Conservation (phyloP, 2,888 invertebrate genomes). For the Noctua janthe region DNA sequence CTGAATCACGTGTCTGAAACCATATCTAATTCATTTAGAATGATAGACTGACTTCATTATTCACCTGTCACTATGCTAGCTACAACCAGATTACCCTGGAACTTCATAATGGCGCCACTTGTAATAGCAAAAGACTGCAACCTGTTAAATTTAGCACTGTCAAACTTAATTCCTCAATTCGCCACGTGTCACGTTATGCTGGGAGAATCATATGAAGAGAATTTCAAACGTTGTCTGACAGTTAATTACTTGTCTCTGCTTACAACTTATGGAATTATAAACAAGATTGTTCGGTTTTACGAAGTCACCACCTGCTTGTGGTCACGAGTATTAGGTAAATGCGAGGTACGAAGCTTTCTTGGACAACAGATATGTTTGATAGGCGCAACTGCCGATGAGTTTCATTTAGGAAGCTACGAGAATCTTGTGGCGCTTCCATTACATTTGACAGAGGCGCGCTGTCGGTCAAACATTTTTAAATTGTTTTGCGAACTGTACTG, state of each 20-base stretch:
- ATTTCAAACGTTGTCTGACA: constrained; percentile 29
- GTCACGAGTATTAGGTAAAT: neutral
- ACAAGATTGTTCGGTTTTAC: constrained; percentile 28
- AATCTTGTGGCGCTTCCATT: neutral
- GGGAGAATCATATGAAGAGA: constrained; percentile 3
- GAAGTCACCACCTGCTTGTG: constrained; percentile 2
- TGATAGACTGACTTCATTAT: neutral
- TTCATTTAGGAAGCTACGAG: too few relatives aligned
- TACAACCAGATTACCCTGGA: neutral
- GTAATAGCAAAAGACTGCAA: too few relatives aligned
- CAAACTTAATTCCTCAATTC: constrained; percentile 1
- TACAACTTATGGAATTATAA: constrained; percentile 25
- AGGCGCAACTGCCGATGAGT: neutral
- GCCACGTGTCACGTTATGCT: constrained; percentile 1
- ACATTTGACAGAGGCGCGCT: neutral
- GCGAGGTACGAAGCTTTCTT: constrained; percentile 6
- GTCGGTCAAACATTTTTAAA: neutral
- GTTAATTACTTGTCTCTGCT: constrained; percentile 29
- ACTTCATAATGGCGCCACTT: constrained; percentile 8
- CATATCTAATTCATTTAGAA: constrained; percentile 31
- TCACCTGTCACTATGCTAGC: constrained; percentile 3
- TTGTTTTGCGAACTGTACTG: neutral
- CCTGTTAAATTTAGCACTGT: neutral
- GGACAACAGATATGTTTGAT: neutral
- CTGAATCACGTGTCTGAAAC: constrained; percentile 5